Base-by-base conservation (phyloP, 1,140 invertebrate species). In the Eumeta japonica region DNA sequence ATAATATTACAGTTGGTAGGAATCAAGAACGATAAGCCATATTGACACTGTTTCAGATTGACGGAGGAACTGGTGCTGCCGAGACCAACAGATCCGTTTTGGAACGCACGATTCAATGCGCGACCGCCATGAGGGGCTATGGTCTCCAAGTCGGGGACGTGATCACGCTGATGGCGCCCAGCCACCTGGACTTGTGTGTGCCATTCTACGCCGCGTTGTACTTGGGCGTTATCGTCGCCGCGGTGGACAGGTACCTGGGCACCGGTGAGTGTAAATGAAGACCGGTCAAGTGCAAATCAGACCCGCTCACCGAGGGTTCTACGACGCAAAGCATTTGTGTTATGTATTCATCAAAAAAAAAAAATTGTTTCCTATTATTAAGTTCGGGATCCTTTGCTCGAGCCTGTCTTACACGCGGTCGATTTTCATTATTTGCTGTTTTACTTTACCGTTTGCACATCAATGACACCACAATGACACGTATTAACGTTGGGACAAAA, bases 121-220 rank as follows among this genome's bases (percentile, higher is more conserved):
- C 16, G 46, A 54, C 43, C 60, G 38, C 61, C 32, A 45, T 80
- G 29, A 55, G 48, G 20, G 62, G 64, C 28, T 27, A 72, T 15
- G 76, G 75, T 5, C 34, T 79, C 2, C 39, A 57, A 29, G 39
- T 46, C n/a, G 58, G 58, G 10, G 79, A 79, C 35, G 52, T 76
- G 7, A 48, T 79, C 11, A 32, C 55, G 0, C 38, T 78, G 12
- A 76, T 75, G 51, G n/a, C n/a, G n/a, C n/a, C n/a, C n/a, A n/a
- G n/a, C n/a, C n/a, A n/a, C n/a, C n/a, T n/a, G n/a, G n/a, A 79
- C 24, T 44, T 70, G 11, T 51, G 60, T 10, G 49, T 78, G 36
- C 70, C 76, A 0, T 48, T 65, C 28, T 66, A 66, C 34, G 62
- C 62, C 7, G 55, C 58, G 0, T 44, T 66, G n/a, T 66, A 61